Conservation (phyloP, 1,140 invertebrate species). For the Drosophila punjabiensis region DNA sequence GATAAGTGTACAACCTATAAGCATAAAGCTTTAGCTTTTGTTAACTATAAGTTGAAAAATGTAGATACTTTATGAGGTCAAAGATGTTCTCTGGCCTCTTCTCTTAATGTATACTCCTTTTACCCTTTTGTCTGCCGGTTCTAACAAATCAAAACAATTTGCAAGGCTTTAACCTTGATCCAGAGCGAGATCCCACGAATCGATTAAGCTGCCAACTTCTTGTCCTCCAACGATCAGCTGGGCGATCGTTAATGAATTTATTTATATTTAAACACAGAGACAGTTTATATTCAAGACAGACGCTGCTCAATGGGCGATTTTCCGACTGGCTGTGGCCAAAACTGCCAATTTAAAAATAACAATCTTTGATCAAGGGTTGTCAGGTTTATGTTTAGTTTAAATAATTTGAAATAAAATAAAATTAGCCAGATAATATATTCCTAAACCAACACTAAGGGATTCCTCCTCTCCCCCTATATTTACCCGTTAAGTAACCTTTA, state of each 20-base stretch:
- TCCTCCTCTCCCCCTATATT: background rate
- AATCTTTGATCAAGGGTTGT: slow-evolving; percentile 45
- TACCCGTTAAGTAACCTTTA: slow-evolving; percentile 1
- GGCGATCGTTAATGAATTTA: slow-evolving; percentile 73
- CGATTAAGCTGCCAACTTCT: slow-evolving; percentile 43
- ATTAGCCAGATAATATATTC: no score
- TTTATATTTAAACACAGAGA: slow-evolving; percentile 69
- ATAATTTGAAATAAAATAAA: background rate
- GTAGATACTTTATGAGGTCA: background rate
- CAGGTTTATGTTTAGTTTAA: slow-evolving; percentile 1
- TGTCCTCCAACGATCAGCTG: slow-evolving; percentile 68
- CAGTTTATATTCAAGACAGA: slow-evolving; percentile 30
- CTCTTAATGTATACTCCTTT: background rate
- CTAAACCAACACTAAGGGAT: background rate
- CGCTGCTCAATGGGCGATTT: slow-evolving; percentile 36
- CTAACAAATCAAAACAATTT: background rate
- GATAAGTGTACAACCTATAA: background rate
- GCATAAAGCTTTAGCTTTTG: no score
- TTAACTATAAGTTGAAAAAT: background rate
- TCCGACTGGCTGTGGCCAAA: slow-evolving; percentile 34
- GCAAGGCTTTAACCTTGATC: slow-evolving; percentile 60
- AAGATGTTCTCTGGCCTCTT: background rate
- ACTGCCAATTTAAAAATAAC: slow-evolving; percentile 68
- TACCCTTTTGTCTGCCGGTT: background rate
- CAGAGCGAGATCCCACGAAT: slow-evolving; percentile 23